These are phyloP conservation scores for Sycophila sp. DNA, from an alignment of 1,140 invertebrate species.

Conservation along the genomic window DNA sequence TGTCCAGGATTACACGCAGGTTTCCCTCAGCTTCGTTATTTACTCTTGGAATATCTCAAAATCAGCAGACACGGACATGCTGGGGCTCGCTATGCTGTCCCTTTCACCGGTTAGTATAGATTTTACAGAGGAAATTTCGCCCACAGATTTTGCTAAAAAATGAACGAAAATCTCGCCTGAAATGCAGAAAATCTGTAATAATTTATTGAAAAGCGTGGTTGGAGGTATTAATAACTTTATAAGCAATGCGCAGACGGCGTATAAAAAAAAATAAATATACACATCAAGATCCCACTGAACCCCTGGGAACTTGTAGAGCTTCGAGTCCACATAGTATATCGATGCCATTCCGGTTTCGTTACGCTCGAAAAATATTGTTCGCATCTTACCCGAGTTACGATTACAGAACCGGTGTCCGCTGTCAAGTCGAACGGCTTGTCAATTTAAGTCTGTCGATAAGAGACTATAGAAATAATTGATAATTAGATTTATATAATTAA, in stretches of 20 bases:
- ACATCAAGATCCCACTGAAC: background rate
- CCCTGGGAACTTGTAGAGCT: background rate
- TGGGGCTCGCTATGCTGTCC: constrained; percentile 59
- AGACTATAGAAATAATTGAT: no score
- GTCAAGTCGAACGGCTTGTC: constrained; percentile 2
- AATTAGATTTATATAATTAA: no score
- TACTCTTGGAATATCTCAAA: constrained; percentile 61
- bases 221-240: no score
- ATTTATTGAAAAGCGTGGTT: no score
- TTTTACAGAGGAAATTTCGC: no score
- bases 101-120: constrained; percentile 51
- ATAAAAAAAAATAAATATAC: no score
- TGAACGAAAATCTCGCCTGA: no score
- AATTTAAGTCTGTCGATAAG: background rate
- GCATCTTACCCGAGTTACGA: background rate
- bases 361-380: background rate
- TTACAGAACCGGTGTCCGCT: background rate
- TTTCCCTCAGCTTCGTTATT: constrained; percentile 62
- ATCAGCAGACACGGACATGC: constrained; percentile 59
- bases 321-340: background rate
- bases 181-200: no score
- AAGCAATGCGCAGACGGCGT: no score
- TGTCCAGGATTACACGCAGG: constrained; percentile 67
- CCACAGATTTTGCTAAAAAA: no score
- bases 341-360: constrained; percentile 16